A percentile compares a stretch with the other conserved stretches of the same genome.
Conservation (phyloP, 2,797 vertebrate species). For the Coranthus polyacanthus region DNA sequence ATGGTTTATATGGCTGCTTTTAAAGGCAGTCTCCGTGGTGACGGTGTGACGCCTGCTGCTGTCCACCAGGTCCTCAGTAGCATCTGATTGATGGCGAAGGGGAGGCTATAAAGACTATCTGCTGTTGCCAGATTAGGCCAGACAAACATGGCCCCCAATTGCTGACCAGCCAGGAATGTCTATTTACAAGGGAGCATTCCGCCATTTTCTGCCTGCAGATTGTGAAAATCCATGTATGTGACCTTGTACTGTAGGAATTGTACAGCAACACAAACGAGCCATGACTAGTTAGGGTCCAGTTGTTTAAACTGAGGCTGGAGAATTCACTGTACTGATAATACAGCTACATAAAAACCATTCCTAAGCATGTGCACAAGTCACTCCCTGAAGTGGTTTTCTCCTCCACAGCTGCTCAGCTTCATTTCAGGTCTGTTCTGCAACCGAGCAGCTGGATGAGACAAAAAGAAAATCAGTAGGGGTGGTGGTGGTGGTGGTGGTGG, state of each 20-base stretch:
- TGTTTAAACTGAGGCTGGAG: background rate
- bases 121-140: slow-evolving; percentile 86
- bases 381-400: background rate
- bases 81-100: slow-evolving; percentile 83
- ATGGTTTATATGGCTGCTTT: slow-evolving; percentile 77
- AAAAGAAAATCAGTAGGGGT: background rate
- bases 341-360: background rate
- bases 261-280: too few relatives aligned
- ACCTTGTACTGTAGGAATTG: background rate
- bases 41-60: slow-evolving; percentile 82
- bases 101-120: slow-evolving; percentile 86
- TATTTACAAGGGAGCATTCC: slow-evolving; percentile 61
- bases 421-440: slow-evolving; percentile 15
- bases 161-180: slow-evolving; percentile 62
- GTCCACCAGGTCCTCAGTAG: slow-evolving; percentile 79
- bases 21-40: slow-evolving; percentile 79
- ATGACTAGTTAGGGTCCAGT: too few relatives aligned
- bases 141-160: slow-evolving; percentile 78
- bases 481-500: background rate
- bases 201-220: slow-evolving; percentile 46
- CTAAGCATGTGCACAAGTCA: background rate
- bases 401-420: slow-evolving; percentile 9
- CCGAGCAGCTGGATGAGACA: slow-evolving; percentile 32
- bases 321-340: background rate
- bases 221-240: slow-evolving; percentile 5